Base-by-base conservation (phyloP, 64 coral and sea anemone genomes). In the Pocillopora verrucosa region DNA sequence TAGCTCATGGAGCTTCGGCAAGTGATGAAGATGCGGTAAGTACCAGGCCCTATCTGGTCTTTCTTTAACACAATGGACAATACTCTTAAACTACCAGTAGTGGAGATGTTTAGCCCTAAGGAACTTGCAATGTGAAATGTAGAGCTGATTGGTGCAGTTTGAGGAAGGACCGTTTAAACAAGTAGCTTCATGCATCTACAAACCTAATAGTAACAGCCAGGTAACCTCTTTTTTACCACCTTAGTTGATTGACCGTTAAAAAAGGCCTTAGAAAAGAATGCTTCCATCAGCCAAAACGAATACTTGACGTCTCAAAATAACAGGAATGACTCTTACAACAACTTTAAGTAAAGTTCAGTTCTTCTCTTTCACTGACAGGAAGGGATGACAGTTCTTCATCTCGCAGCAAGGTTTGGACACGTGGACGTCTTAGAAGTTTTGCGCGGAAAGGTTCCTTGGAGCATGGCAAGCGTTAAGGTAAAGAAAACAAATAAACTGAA, bases 381-480 rank as follows among this genome's bases (percentile, higher is more conserved):
- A 59, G 95, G 95, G 30, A 97, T 97, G 95, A 97, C 95, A 30
- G 95, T 97, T 5, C 72, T 97, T 1, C 95, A 97, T 76, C 63
- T 97, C 10, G 95, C 95, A 34, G 95, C 95, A 17, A 97, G 89
- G 36, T 94, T 91, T 36, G 95, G 95, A 85, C 95, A 97, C 79
- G 91, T 97, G 72, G 95, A 93, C 38, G 92, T 97, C 22, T 64
- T 97, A 36, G 95, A 97, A 56, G 95, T 97, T 9, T 83, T 97
- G 34, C 92, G 95, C n/a, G 95, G 95, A 1, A 97, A 97, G 77
- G 95, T 97, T 12, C 95, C 95, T 63, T 97, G 95, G 95, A 97
- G 92, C 73, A 97, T 97, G 95, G 95, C 95, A 26, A 93, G 95
- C 72, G 95, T 97, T 25, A 97, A 93, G 91, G 95, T 97, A 59